A percentile compares a stretch with the other conserved stretches of the same genome.
Evolutionary conservation across 2,113 vertebrate genomes (phyloP).

Genomic region (Oceanites oceanicus): DNA sequence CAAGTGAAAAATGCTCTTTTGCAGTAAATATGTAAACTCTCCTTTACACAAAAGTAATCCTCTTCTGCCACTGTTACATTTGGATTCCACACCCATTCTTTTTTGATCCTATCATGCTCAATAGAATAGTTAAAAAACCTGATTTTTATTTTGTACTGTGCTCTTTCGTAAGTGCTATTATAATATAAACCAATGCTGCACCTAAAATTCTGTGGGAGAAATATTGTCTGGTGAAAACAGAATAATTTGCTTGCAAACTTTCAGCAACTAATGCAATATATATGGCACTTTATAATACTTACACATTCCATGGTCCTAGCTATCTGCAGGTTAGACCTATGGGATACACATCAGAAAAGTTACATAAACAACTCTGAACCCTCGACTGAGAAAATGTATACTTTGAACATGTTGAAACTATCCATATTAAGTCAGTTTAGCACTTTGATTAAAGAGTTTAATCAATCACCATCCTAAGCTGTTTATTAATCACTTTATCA

Average conservation of each 20-base stretch:
- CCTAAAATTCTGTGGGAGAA: conserved; percentile 44
- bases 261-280: not conserved
- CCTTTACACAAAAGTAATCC: not conserved
- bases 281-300: conserved; percentile 57
- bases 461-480: conserved; percentile 97
- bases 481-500: conserved; percentile 99
- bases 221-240: not conserved
- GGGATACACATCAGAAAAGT: conserved; percentile 78
- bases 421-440: conserved; percentile 90
- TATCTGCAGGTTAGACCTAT: conserved; percentile 69
- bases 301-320: conserved; percentile 45
- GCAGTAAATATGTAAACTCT: not conserved
- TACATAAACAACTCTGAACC: conserved; percentile 77
- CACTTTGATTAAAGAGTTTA: conserved; percentile 99
- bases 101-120: not conserved
- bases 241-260: conserved; percentile 45
- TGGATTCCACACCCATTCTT: not conserved
- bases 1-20: not conserved
- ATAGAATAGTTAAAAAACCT: not conserved
- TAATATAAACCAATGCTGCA: not conserved
- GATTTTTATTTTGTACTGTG: not conserved
- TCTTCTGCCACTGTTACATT: not conserved
- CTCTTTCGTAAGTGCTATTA: not conserved
- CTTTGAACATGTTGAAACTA: conserved; percentile 84
- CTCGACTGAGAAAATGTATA: conserved; percentile 74